Evolutionary conservation across 2,113 vertebrate species (phyloP).

Genomic region (Neogobius melanostomus): DNA sequence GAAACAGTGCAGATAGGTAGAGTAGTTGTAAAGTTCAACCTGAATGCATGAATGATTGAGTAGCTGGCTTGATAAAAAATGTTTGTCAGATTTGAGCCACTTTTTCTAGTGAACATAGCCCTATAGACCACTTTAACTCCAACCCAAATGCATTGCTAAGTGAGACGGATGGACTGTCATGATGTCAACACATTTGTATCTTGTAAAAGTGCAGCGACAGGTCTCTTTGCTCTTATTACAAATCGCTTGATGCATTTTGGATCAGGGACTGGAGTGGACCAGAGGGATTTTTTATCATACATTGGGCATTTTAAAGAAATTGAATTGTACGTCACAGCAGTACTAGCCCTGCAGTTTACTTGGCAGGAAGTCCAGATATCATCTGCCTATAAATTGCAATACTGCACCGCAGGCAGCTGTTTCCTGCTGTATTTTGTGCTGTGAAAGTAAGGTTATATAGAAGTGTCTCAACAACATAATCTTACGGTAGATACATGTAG

Average conservation of each 20-base stretch:
- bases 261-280: conserved; percentile 8
- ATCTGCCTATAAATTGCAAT: conserved; percentile 19
- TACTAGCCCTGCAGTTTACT: conserved; percentile 21
- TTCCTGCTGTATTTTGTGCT: conserved; percentile 9
- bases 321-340: conserved; percentile 4
- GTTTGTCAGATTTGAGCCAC: too few species aligned
- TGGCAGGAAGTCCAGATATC: conserved; percentile 23
- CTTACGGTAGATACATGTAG: not conserved
- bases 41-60: too few species aligned
- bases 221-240: conserved; percentile 25
- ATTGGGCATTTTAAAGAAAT: conserved; percentile 18
- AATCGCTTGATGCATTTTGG: conserved; percentile 27
- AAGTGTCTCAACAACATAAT: not conserved
- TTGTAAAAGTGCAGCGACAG: conserved; percentile 14
- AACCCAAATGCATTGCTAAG: conserved; percentile 27
- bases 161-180: not conserved
- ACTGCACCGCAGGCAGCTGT: conserved; percentile 2
- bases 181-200: conserved; percentile 24
- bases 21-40: too few species aligned
- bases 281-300: conserved; percentile 7
- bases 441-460: not conserved
- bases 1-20: too few species aligned
- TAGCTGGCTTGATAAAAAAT: too few species aligned
- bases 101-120: too few species aligned
- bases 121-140: conserved; percentile 18